Conservation (phyloP, 2,888 invertebrate genomes). For the Lochmaea capreae region DNA sequence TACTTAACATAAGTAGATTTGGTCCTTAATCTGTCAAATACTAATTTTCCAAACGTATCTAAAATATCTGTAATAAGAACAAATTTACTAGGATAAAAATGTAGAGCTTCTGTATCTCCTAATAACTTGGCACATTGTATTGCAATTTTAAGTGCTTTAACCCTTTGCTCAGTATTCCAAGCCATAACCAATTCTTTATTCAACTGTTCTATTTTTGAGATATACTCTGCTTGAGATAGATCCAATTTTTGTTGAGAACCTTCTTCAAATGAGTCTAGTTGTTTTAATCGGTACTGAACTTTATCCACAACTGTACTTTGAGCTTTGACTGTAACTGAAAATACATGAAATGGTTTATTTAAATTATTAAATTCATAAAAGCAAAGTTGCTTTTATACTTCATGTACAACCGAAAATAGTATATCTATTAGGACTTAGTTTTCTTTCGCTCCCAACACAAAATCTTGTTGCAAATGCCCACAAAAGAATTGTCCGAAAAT, state of each 20-base stretch:
- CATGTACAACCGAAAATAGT: no score
- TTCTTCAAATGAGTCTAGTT: slow-evolving; percentile 95
- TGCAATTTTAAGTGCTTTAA: slow-evolving; percentile 94
- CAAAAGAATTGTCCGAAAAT: no score
- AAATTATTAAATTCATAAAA: no score
- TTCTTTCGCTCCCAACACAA: no score
- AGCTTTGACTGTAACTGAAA: slow-evolving; percentile 81
- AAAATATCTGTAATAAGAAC: slow-evolving; percentile 95
- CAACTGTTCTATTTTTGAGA: slow-evolving; percentile 88
- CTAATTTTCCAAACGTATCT: slow-evolving; percentile 92
- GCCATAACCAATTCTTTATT: slow-evolving; percentile 90
- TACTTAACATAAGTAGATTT: slow-evolving; percentile 74
- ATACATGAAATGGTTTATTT: slow-evolving; percentile 43
- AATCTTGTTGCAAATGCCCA: no score
- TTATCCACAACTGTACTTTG: slow-evolving; percentile 87
- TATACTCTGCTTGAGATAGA: slow-evolving; percentile 84
- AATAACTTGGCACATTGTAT: slow-evolving; percentile 97
- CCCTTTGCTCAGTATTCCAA: slow-evolving; percentile 95
- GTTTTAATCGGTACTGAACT: slow-evolving; percentile 90
- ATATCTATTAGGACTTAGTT: no score
- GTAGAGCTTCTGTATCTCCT: slow-evolving; percentile 88
- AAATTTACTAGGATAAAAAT: slow-evolving; percentile 98
- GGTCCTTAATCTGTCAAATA: slow-evolving; percentile 83
- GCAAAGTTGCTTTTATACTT: no score
- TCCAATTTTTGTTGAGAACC: slow-evolving; percentile 87